Base-by-base conservation (phyloP, 2,888 invertebrate genomes). In the Gastracanthus pulcherrimus region DNA sequence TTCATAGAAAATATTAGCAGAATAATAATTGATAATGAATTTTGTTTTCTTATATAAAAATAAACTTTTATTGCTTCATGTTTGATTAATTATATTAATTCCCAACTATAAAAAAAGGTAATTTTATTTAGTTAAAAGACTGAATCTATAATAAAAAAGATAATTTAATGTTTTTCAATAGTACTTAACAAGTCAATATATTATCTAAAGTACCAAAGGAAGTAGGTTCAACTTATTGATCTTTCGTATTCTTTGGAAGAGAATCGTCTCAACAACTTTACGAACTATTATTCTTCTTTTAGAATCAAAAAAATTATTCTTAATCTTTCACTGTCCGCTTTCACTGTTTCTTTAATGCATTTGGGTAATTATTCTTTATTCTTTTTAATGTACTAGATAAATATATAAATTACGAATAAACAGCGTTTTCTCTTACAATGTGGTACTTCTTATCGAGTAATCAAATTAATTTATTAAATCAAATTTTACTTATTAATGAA, bases 141-240 rank as follows among this genome's bases (percentile, higher is more conserved):
- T 9, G 36, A 26, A 16, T 19, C 45, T 45, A 7, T 13, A 45
- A 9, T 13, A 26, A 45, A n/a, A 45, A 45, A 4, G 45, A 23
- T 19, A 23, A 55, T 55, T 55, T 23, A 55, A 55, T 55, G n/a
- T 55, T 55, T 55, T 55, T 55, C 26, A 9, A 55, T 2, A 55
- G 55, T 26, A 55, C 41, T 36, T 51, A 64, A 23, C 26, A 7
- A 48, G 51, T 62, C 62, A 45, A 45, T 45, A 45, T 31, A 34
- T 74, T 74, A 60, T 31, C 23, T 34, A 5, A 62, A 62, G 34
- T 60, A 31, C 36, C 38, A 45, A n/a, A 31, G 72, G 62, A 62
- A 62, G 72, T 62, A 7, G 62, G 19, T 74, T 62, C 19, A 31
- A 45, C 16, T 62, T 48, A 74, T 74, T 62, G 72, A 74, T 74